Evolutionary conservation across 1,140 invertebrate species (phyloP).

Genomic region (Neuroterus valhalla): DNA sequence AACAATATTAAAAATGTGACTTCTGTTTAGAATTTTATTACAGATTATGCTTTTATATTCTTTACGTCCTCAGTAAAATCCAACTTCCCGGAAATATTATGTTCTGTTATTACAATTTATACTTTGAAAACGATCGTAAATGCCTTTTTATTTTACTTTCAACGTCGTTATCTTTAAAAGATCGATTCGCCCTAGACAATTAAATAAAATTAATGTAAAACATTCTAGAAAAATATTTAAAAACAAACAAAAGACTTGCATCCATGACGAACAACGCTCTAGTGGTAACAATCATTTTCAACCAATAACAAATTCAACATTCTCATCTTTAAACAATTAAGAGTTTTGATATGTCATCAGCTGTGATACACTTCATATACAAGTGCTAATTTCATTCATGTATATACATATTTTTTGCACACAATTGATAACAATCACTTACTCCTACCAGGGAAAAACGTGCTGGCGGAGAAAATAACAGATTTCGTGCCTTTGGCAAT

Average conservation of each 20-base stretch:
- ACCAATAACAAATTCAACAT: slow-evolving; percentile 14
- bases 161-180: not conserved
- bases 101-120: not conserved
- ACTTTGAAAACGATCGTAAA: not conserved
- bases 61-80: not conserved
- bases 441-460: not conserved
- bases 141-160: slow-evolving; percentile 1
- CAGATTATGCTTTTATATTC: too few species aligned
- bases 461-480: not conserved
- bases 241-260: not conserved
- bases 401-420: slow-evolving; percentile 35
- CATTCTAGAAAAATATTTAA: slow-evolving; percentile 14
- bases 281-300: not conserved
- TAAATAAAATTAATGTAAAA: slow-evolving; percentile 3
- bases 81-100: not conserved
- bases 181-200: too few species aligned
- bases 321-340: slow-evolving; percentile 3
- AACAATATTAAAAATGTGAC: too few species aligned
- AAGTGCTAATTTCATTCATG: slow-evolving; percentile 31
- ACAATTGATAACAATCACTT: slow-evolving; percentile 29
- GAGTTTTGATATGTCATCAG: slow-evolving; percentile 8
- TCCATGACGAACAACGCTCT: not conserved
- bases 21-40: too few species aligned
- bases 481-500: not conserved
- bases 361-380: not conserved